Evolutionary conservation across 2,888 invertebrate genomes (phyloP), one percentile per base, ranked within the genome.

Genomic region (Rugalucina vietnamica): DNA sequence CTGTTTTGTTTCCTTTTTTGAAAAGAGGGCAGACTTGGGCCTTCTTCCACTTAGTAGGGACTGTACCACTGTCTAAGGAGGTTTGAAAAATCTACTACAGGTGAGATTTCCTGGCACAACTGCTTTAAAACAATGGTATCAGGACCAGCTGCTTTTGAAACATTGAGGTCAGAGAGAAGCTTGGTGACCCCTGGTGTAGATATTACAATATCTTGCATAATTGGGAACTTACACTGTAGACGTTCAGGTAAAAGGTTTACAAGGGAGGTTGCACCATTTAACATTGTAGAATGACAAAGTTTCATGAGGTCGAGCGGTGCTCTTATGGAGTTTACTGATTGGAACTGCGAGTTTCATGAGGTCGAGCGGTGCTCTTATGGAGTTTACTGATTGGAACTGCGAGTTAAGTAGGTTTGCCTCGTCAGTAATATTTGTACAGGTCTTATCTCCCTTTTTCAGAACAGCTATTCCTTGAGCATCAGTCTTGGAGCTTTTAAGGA

Each of bases 1-100:
- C n/a, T 8, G 12, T 54, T 8, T 8, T 54, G 36, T 75, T 29
- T 12, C 54, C 74, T 32, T 50, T 50, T 8, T 74, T 71, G 39
- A 37, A 71, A 21, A 71, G 18, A 24, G 72, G 39, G 27, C 24
- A 50, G 18, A 29, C 74, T 12, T 50, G 14, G 4, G 75, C 34
- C 14, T 75, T 54, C 1, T 50, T 34, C 75, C 57, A 75, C 36
- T 75, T 57, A 29, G 50, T 18, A 27, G 50, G 50, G 8, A 74
- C 50, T 27, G 34, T 50, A 3, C 74, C 29, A 4, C 49, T 74
- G 32, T 50, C 50, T n/a, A 74, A 29, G 50, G 74, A 77, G 34
- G 57, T 76, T 50, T 74, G 50, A 12, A 74, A 74, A 8, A 74
- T 43, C 43, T 12, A 43, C 43, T 43, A 43, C 43, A 43, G 43